Evolutionary conservation across 2,113 vertebrate genomes (phyloP), one percentile per base, ranked within the genome.

Genomic region (Phalacrocorax pelagicus): DNA sequence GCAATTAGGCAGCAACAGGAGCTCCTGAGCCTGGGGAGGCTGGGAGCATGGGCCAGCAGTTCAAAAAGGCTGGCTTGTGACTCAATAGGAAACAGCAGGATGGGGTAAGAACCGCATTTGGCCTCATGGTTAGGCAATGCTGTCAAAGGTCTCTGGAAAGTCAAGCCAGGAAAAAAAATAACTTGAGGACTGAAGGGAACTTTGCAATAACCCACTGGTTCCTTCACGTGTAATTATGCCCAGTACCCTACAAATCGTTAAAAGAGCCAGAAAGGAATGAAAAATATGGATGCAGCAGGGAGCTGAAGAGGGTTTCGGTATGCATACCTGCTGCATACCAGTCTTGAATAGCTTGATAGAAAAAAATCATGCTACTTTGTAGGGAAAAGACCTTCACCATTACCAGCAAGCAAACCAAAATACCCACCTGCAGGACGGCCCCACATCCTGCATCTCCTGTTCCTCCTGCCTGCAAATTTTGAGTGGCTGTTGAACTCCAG

Each of bases 381-480:
- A 16, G 73, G 47, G n/a, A 51, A 54, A 84, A 30, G 36, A 46
- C 38, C 6, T 47, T 63, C 12, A 5, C 46, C 11, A 5, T 47
- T 32, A 55, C 16, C 51, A 85, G 44, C 23, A 44, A 47, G 36
- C 8, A 10, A 84, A 38, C 17, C 29, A 30, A 47, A 84, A 57
- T 12, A 22, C 14, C 12, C 17, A 9, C 27, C n/a, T 58, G 40
- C 36, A 30, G 40, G 20, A 19, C 3, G 2, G 27, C 18, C 69
- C 30, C 2, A 0, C 0, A 1, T n/a, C 30, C 52, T 10, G 8
- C 63, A 18, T 2, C 51, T 63, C 65, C 84, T 23, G 0, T 21
- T 30, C 77, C 44, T 74, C 70, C 75, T 65, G 44, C 36, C 36
- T 34, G 36, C 34, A 54, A 66, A 18, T 55, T 90, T 40, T n/a